These are phyloP conservation scores for Agriotes lineatus DNA, from an alignment of 2,888 invertebrate genomes.

Conservation along the genomic window DNA sequence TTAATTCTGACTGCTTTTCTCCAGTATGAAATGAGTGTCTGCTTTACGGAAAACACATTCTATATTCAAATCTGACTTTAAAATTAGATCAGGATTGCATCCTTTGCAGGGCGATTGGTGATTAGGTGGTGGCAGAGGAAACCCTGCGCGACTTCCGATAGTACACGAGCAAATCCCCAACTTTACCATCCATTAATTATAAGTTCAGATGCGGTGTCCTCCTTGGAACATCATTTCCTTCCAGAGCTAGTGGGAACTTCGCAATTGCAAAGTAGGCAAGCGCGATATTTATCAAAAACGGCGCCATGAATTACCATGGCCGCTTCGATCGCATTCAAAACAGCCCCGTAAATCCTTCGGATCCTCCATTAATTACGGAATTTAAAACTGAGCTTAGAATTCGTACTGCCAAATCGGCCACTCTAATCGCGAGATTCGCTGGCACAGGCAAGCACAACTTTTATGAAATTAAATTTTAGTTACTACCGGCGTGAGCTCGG, in stretches of 20 bases:
- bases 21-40: no score
- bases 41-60: no score
- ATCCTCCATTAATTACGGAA: slow-evolving; percentile 30
- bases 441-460: slow-evolving; percentile 14
- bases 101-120: no score
- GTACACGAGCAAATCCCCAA: slow-evolving; percentile 24
- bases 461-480: slow-evolving; percentile 32
- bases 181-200: slow-evolving; percentile 31
- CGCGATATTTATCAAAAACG: slow-evolving; percentile 20
- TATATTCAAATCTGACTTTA: no score
- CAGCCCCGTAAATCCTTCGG: slow-evolving; percentile 28
- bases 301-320: slow-evolving; percentile 25
- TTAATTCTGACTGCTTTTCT: no score
- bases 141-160: slow-evolving; percentile 15
- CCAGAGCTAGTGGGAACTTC: slow-evolving; percentile 6
- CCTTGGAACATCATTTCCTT: slow-evolving; percentile 27
- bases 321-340: slow-evolving; percentile 23
- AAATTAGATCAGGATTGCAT: no score
- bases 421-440: slow-evolving; percentile 12
- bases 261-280: background rate
- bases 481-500: background rate
- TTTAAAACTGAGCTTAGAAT: slow-evolving; percentile 23
- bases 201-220: slow-evolving; percentile 25
- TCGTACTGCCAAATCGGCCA: slow-evolving; percentile 25
- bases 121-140: no score